A percentile compares a stretch with the other conserved stretches of the same genome.
These are phyloP conservation scores for Fopius arisanus DNA, from an alignment of 1,140 invertebrate species.

Conservation along the genomic window DNA sequence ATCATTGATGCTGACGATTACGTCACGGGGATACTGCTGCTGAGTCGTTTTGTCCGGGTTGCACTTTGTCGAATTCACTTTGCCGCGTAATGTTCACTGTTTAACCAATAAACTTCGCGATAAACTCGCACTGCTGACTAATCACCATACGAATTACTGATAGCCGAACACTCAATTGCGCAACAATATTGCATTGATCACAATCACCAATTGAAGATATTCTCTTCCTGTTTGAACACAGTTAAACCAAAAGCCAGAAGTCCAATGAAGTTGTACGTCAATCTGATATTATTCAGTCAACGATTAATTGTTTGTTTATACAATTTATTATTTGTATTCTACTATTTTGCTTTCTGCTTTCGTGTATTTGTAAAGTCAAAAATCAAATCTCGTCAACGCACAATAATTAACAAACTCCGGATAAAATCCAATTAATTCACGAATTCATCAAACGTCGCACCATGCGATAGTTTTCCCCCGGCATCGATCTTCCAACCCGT, in stretches of 20 bases:
- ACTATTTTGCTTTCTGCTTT: background rate
- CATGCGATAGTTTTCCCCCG: background rate
- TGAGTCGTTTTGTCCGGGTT: constrained; percentile 44
- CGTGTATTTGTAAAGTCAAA: background rate
- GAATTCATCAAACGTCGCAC: constrained; percentile 1
- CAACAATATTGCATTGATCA: constrained; percentile 17
- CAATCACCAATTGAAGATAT: constrained; percentile 7
- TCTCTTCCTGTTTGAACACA: background rate
- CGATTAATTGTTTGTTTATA: background rate
- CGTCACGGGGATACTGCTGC: constrained; percentile 48
- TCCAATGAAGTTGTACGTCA: background rate
- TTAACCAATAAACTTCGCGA: constrained; percentile 16
- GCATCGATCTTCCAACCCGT: constrained; percentile 9
- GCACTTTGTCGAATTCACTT: constrained; percentile 56
- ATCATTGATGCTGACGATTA: constrained; percentile 56
- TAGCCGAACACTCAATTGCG: background rate
- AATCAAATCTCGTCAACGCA: background rate
- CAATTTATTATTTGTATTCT: background rate
- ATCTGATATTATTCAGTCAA: background rate
- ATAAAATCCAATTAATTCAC: constrained; percentile 15
- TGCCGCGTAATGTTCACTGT: constrained; percentile 39
- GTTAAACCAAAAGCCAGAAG: background rate
- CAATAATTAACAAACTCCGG: constrained; percentile 11
- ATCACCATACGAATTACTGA: constrained; percentile 14
- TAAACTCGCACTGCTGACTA: background rate